Base-by-base conservation (phyloP, 1,140 invertebrate species). In the Nylanderia fulva region DNA sequence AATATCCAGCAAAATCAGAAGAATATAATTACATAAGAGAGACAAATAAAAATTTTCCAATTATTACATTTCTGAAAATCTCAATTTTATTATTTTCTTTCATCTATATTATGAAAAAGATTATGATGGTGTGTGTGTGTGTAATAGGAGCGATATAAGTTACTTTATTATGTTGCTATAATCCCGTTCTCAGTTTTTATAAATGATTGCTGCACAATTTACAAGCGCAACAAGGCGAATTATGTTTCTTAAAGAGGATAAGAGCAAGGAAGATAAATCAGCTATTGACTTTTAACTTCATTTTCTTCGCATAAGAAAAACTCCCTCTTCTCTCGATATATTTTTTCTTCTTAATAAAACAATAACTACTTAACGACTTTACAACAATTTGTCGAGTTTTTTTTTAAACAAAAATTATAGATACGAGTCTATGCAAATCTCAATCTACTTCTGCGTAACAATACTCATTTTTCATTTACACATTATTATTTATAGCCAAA, bases 41-140 rank as follows among this genome's bases (percentile, higher is more conserved):
- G 15, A 68, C 2, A 33, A 48, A 48, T 48, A 3, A 48, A 48
- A 48, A 48, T 0, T n/a, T n/a, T 45, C 6, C 0, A 45, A 42
- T 0, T 1, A 68, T 48, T 42, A 6, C 13, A 27, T 27, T 48
- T 24, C 4, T 13, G 15, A 48, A 68, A 27, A 18, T 24, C 18
- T 8, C 13, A 68, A 18, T 69, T 69, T 69, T 69, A 64, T 69
- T 45, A 15, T 13, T 66, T 24, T 9, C 21, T 9, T 69, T 69
- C 45, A 3, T 18, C 45, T 48, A 13, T 39, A 27, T 27, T 45
- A 48, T 27, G 9, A 27, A 1, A 27, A 68, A 48, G 1, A 48
- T 29, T 48, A 48, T 68, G 7, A 68, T 27, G n/a, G n/a, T n/a
- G n/a, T n/a, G n/a, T n/a, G n/a, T n/a, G n/a, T n/a, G n/a, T n/a